Conservation (phyloP, 1,140 invertebrate genomes). For the Ceratina australensis region DNA sequence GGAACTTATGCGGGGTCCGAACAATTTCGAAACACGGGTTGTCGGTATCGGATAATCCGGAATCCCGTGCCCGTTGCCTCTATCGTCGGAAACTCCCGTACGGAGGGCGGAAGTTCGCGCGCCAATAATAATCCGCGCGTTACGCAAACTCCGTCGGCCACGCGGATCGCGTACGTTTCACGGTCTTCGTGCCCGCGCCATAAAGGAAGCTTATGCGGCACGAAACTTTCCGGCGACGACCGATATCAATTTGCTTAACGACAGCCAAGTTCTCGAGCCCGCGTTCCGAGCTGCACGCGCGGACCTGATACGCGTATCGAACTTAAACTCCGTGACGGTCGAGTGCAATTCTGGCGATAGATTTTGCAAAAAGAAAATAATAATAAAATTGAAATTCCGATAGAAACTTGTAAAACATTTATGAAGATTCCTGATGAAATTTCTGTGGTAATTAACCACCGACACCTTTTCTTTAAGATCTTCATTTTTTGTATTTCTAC, state of each 20-base stretch:
- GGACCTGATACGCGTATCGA: too few species aligned
- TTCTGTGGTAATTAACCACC: too few species aligned
- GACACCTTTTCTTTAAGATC: too few species aligned
- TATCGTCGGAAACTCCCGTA: neutral
- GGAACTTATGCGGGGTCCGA: neutral
- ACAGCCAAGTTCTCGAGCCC: slow-evolving; percentile 43
- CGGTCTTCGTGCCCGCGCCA: slow-evolving; percentile 8
- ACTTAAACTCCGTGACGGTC: too few species aligned
- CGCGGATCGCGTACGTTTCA: neutral
- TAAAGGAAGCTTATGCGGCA: slow-evolving; percentile 34
- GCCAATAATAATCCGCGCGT: slow-evolving; percentile 37
- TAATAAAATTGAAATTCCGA: too few species aligned
- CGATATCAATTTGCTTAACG: slow-evolving; percentile 65
- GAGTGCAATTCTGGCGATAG: too few species aligned
- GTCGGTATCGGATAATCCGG: slow-evolving; percentile 16
- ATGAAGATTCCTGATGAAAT: too few species aligned
- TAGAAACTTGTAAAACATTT: too few species aligned
- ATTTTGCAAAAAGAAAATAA: too few species aligned
- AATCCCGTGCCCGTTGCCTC: neutral
- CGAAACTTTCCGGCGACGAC: slow-evolving; percentile 50
- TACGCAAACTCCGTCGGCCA: neutral
- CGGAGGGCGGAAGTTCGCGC: neutral
- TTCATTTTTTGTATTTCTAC: too few species aligned
- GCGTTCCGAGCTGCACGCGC: neutral
- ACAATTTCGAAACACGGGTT: slow-evolving; percentile 5